phyloP scores from a whole-genome alignment of 1,140 invertebrate species.

The Tetramorium parvispinum region DNA sequence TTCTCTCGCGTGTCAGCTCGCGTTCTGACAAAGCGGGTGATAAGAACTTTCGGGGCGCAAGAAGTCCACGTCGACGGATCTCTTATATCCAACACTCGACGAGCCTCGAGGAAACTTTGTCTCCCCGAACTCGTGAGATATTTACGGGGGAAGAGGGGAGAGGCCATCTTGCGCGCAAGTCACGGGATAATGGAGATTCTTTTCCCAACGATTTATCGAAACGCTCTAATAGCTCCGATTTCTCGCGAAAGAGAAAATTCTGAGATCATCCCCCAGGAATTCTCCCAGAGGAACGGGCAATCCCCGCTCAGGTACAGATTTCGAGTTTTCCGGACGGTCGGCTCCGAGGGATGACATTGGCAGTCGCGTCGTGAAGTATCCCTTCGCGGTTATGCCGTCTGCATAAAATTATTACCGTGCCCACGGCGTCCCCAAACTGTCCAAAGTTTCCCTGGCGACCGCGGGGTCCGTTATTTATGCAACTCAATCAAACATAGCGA shows the following conservation, averaged over 20 bases:
- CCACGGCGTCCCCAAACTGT: conserved; percentile 21
- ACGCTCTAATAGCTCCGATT: not conserved
- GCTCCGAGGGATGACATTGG: conserved; percentile 12
- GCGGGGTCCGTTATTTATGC: conserved; percentile 67
- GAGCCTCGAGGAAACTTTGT: not conserved
- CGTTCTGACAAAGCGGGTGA: not conserved
- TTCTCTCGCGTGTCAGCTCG: not conserved
- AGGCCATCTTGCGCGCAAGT: not conserved
- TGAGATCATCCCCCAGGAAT: not conserved
- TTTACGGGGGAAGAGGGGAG: not conserved
- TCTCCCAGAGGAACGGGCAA: not conserved
- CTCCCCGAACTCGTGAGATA: not conserved
- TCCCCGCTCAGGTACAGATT: conserved; percentile 11
- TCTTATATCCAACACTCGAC: not conserved
- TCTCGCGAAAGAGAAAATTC: not conserved
- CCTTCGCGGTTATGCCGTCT: conserved; percentile 38
- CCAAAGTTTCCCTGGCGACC: conserved; percentile 31
- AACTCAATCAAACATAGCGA: conserved; percentile 63
- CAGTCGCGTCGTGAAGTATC: not conserved
- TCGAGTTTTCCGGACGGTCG: conserved; percentile 42
- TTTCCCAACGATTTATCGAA: conserved; percentile 10
- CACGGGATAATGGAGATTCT: not conserved
- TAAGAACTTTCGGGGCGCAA: conserved; percentile 29
- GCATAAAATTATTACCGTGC: conserved; percentile 65
- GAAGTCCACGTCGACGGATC: conserved; percentile 20